A percentile compares a stretch with the other conserved stretches of the same genome.
Conservation (phyloP, 1,140 invertebrate genomes). For the Cyrtorhinus lividipennis region DNA sequence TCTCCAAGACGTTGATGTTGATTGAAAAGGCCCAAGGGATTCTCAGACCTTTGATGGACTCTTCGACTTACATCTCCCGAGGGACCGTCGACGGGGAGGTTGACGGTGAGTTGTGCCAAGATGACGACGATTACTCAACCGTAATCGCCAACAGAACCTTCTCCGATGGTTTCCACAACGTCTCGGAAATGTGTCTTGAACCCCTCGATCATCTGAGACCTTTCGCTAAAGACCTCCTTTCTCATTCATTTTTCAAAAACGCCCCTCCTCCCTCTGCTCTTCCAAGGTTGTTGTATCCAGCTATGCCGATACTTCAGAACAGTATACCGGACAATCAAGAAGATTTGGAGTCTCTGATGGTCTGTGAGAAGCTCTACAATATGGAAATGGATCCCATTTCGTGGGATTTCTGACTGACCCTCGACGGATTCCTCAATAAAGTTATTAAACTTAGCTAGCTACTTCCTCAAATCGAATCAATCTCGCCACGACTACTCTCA, state of each 20-base stretch:
- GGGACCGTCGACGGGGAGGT: constrained; percentile 32
- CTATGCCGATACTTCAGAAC: constrained; percentile 19
- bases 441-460: too few species aligned
- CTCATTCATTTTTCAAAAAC: constrained; percentile 63
- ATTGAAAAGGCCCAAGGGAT: constrained; percentile 73
- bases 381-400: constrained; percentile 19
- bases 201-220: constrained; percentile 48
- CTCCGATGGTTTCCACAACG: constrained; percentile 55
- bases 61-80: constrained; percentile 39
- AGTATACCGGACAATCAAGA: constrained; percentile 23
- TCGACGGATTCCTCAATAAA: too few species aligned
- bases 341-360: constrained; percentile 14
- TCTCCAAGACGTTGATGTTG: constrained; percentile 71
- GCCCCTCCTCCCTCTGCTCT: background rate
- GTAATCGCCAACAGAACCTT: constrained; percentile 40
- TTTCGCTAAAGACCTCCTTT: constrained; percentile 44
- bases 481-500: too few species aligned
- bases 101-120: constrained; percentile 31
- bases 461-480: too few species aligned
- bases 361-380: constrained; percentile 18
- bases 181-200: constrained; percentile 53
- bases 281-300: constrained; percentile 20
- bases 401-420: constrained; percentile 25
- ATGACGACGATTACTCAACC: constrained; percentile 28
- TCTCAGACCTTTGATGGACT: constrained; percentile 60